Percentiles rank a stretch among this genome's conserved stretches.
These are phyloP conservation scores for Lasiurus borealis DNA, from an alignment of 2,113 vertebrate genomes.

Conservation along the genomic window DNA sequence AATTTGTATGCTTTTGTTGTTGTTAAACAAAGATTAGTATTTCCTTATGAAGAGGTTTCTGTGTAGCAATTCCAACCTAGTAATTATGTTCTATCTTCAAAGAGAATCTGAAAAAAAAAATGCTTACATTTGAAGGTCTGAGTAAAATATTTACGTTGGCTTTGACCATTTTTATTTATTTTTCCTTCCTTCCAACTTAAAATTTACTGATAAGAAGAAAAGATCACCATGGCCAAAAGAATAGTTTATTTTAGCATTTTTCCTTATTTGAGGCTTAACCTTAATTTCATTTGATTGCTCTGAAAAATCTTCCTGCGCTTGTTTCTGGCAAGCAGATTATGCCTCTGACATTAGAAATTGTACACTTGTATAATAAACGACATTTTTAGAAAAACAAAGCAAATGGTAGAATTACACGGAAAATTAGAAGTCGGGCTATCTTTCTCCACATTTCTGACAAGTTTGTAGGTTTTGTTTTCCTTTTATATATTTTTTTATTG, in stretches of 20 bases:
- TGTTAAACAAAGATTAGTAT: neutral
- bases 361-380: neutral
- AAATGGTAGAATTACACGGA: neutral
- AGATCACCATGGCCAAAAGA: conserved; percentile 37
- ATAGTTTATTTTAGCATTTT: conserved; percentile 28
- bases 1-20: neutral
- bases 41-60: neutral
- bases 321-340: neutral
- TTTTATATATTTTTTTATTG: too few relatives aligned
- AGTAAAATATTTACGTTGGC: conserved; percentile 14
- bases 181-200: neutral
- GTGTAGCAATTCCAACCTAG: neutral
- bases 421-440: neutral
- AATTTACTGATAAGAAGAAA: conserved; percentile 17
- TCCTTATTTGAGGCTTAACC: neutral
- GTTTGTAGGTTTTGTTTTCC: neutral
- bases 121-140: neutral
- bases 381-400: neutral
- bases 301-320: conserved; percentile 13
- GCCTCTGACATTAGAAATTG: neutral
- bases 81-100: neutral
- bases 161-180: conserved; percentile 4
- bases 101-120: neutral
- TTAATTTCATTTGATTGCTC: conserved; percentile 31
- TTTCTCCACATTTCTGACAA: neutral